phyloP scores from a whole-genome alignment of 2,797 vertebrate species.

The Artibeus jamaicensis region DNA sequence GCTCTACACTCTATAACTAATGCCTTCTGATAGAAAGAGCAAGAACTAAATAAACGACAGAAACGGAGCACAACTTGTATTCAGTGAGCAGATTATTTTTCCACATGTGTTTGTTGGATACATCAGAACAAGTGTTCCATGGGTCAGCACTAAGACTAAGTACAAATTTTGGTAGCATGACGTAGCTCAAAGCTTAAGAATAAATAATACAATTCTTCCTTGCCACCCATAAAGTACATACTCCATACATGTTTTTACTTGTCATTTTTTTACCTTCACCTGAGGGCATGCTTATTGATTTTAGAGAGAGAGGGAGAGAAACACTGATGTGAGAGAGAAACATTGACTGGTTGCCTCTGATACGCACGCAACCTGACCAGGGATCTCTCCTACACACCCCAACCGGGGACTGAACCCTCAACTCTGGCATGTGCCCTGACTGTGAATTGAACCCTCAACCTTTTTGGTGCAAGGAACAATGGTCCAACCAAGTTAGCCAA shows the following conservation, averaged over 20 bases:
- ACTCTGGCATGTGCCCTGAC: background rate
- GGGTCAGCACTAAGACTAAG: background rate
- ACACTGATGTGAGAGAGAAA: background rate
- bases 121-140: background rate
- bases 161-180: background rate
- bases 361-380: too few relatives aligned
- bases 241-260: background rate
- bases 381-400: background rate
- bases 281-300: background rate
- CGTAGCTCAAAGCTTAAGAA: background rate
- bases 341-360: background rate
- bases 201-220: background rate
- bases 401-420: background rate
- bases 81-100: constrained; percentile 1
- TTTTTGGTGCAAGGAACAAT: background rate
- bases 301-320: background rate
- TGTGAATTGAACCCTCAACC: background rate
- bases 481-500: background rate
- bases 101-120: background rate
- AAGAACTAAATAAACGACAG: background rate
- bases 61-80: background rate
- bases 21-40: background rate
- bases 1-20: background rate
- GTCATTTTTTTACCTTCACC: background rate
- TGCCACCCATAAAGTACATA: background rate